Base-by-base conservation (phyloP, 1,140 invertebrate genomes). In the Papilio polytes region DNA sequence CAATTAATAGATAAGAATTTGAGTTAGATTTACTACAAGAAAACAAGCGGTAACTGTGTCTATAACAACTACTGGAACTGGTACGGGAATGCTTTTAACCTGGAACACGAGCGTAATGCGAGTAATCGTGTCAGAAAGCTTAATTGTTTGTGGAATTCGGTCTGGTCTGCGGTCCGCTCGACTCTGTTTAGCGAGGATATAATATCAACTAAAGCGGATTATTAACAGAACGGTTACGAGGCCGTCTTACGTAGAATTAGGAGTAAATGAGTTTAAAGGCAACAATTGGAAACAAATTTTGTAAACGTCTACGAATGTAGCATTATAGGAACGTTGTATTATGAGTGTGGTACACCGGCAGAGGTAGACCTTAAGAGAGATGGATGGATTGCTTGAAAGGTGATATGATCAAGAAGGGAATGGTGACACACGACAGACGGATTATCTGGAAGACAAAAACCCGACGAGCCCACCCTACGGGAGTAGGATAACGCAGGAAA, bases 111-210 rank as follows among this genome's bases (percentile, higher is more conserved):
- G 74, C 20, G 26, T 76, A 48, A 76, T 53, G 46, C 74, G 22
- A 76, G 74, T 74, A 48, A 74, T 76, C 74, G 74, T 51, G 74
- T 51, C 74, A 76, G 74, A 76, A 51, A 53, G 74, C 74, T 76
- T 76, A 76, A 76, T 76, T 76, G 74, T 51, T 76, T 76, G 41
- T 76, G 74, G 74, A 76, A 76, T 76, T 76, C 44, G n/a, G 44
- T 76, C 20, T 76, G 74, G 74, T 51, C 74, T 76, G 74, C 74
- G 74, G 74, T 76, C 74, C 41, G 44, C 74, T 18, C 74, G 20
- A 46, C n/a, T 51, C 74, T 76, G 7, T 76, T 76, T 51, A 76
- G 46, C 46, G 12, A 76, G 20, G 22, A 48, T 74, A 76, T 76
- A 76, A 48, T 76, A 76, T 76, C 74, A 26, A 76, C 46, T 76